These are phyloP conservation scores for Spilogale gracilis DNA, from an alignment of 2,113 vertebrate genomes.

Conservation along the genomic window DNA sequence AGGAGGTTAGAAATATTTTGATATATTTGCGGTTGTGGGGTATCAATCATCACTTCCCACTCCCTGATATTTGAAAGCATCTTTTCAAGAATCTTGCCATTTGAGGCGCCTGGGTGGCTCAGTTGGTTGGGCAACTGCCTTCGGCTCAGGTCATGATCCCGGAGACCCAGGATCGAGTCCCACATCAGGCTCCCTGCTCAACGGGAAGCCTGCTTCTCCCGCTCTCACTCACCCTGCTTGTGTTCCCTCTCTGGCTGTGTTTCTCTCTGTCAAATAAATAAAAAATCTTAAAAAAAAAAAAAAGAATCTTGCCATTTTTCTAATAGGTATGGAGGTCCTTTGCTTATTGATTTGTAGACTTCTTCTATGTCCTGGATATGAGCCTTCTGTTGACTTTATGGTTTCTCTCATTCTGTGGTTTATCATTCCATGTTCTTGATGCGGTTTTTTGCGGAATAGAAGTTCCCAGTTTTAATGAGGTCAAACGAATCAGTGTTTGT, in stretches of 20 bases:
- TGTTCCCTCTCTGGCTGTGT: no score
- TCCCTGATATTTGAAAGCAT: neutral
- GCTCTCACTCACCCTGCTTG: no score
- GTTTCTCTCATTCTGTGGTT: neutral
- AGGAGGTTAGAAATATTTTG: neutral
- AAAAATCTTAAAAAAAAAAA: no score
- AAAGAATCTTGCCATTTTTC: neutral
- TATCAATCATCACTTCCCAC: neutral
- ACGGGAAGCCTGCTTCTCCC: no score
- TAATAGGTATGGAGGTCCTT: neutral
- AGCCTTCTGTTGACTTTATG: neutral
- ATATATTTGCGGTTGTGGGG: neutral
- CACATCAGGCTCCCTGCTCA: no score
- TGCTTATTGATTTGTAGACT: neutral
- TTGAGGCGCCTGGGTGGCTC: no score
- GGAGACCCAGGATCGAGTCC: no score
- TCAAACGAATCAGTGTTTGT: neutral
- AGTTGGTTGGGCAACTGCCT: no score
- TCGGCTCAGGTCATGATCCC: no score
- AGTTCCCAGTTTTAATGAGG: neutral
- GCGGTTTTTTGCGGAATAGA: neutral
- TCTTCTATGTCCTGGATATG: neutral
- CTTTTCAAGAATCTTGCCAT: neutral
- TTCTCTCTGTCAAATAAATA: no score
- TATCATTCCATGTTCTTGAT: neutral